Conservation (phyloP, 2,797 vertebrate species). For the Megaceryle alcyon region DNA sequence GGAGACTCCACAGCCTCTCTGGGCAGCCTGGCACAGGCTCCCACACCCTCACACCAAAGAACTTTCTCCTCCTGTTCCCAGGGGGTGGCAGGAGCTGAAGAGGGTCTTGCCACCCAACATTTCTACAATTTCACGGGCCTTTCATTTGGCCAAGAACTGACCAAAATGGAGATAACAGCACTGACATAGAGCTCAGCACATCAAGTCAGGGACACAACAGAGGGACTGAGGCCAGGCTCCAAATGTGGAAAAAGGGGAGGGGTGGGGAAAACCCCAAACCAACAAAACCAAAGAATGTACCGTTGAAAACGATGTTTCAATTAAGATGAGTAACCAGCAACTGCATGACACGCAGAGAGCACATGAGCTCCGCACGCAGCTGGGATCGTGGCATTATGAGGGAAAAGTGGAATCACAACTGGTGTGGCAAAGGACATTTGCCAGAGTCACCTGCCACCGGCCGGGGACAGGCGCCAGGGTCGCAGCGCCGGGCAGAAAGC, state of each 20-base stretch:
- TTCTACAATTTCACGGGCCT: rapidly evolving
- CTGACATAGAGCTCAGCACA: not conserved
- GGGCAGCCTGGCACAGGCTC: not conserved
- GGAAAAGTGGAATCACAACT: not conserved
- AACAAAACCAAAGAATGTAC: constrained; percentile 3
- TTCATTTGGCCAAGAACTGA: not conserved
- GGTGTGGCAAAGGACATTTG: not conserved
- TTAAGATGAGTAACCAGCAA: constrained; percentile 2
- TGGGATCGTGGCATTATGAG: rapidly evolving
- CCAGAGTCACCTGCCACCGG: not conserved
- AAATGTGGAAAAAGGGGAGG: not conserved
- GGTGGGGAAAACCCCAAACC: not conserved
- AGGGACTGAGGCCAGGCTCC: not conserved
- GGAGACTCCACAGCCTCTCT: not conserved
- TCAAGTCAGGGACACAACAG: not conserved
- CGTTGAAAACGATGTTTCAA: constrained; percentile 35
- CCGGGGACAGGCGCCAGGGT: not conserved
- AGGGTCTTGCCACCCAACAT: not conserved
- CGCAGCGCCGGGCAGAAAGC: not conserved
- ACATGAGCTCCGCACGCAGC: constrained; percentile 39
- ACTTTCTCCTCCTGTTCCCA: not conserved
- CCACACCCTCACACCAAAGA: not conserved
- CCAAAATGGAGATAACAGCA: rapidly evolving
- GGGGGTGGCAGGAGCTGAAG: not conserved
- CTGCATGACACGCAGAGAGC: not conserved